Percentiles rank a stretch among this genome's conserved stretches.
phyloP scores from a whole-genome alignment of 2,113 vertebrate genomes.

The Pteronura brasiliensis region DNA sequence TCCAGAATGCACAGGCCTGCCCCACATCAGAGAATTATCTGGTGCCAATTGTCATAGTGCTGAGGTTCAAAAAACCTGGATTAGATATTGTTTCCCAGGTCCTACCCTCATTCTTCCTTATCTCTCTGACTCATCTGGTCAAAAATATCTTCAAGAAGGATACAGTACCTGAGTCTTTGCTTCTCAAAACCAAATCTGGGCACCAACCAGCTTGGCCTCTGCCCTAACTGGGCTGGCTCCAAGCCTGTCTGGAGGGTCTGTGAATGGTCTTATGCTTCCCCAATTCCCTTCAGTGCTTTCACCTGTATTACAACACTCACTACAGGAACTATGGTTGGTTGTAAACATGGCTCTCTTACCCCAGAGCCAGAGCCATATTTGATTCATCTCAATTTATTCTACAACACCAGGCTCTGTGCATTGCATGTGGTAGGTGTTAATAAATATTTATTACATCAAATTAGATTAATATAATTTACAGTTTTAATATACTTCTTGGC shows the following conservation, averaged over 20 bases:
- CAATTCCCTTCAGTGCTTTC: not conserved
- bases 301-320: not conserved
- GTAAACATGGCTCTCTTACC: not conserved
- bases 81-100: not conserved
- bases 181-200: not conserved
- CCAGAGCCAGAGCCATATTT: not conserved
- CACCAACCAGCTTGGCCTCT: not conserved
- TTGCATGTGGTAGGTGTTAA: not conserved
- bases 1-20: not conserved
- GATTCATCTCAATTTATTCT: not conserved
- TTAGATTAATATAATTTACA: not conserved
- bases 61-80: not conserved
- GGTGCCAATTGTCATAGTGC: not conserved
- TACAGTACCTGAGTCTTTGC: not conserved
- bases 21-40: not conserved
- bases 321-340: not conserved
- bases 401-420: not conserved
- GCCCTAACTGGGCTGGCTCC: not conserved
- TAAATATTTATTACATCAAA: not conserved
- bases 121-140: not conserved
- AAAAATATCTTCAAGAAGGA: not conserved
- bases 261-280: not conserved
- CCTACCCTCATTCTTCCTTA: not conserved
- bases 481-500: constrained; percentile 3
- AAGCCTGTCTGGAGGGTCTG: not conserved